Base-by-base conservation (phyloP, 2,113 vertebrate genomes). In the Dicentrarchus labrax region DNA sequence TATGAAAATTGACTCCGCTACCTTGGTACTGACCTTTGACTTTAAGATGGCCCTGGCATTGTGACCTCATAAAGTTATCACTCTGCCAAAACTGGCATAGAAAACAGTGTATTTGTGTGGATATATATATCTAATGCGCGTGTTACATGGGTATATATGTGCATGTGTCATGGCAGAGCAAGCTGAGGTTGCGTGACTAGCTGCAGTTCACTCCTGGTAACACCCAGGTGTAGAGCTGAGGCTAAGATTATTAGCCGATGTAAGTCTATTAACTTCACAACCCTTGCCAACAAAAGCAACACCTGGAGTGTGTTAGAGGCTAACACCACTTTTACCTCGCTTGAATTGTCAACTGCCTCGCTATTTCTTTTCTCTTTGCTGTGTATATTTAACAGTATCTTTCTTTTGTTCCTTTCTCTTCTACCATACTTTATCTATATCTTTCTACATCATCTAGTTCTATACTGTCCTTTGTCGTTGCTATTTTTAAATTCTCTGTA, bases 261-360 rank as follows among this genome's bases (percentile, higher is more conserved):
- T 85, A 88, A 92, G 81, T 81, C 84, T 79, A 83, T 89, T 91
- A 89, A 79, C 76, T 88, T 86, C 39, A 70, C 78, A 81, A 68
- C 38, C n/a, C 15, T 41, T 24, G 71, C 76, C 79, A 76, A 38
- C 39, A 53, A 67, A 59, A 87, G 64, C 74, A 87, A 47, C 83
- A 83, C 51, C 36, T 19, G 0, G 19, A 16, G n/a, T 9, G 17
- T 43, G 65, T 66, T 41, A 19, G 39, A 70, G 62, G 56, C 47
- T 61, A 64, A 72, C n/a, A 53, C 50, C 41, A 74, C 54, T 78
- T 84, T 77, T 66, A 53, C 66, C 36, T 30, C 2, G 30, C 30
- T 22, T 13, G n/a, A 47, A 39, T 24, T 65, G 22, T 24, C 10
- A 6, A 41, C 38, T 19, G 30, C 24, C 6, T 76, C 9, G 45